phyloP scores from a whole-genome alignment of 2,888 invertebrate genomes.

The Acanthacorydalis orientalis region DNA sequence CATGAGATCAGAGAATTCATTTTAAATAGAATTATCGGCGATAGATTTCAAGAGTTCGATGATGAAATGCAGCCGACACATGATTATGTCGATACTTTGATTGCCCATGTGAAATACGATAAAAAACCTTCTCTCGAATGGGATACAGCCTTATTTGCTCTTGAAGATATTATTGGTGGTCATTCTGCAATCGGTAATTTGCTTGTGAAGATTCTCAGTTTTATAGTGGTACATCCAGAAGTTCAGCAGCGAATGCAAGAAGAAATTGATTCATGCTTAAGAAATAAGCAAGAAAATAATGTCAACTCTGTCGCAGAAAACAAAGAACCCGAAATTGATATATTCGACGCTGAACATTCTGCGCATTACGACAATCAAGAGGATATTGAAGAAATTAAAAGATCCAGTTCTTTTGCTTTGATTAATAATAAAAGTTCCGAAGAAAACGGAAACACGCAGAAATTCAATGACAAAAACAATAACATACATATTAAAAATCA shows the following conservation, averaged over 20 bases:
- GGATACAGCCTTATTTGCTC: conserved; percentile 33
- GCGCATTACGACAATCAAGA: conserved; percentile 1
- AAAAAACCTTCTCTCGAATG: conserved; percentile 28
- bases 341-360: conserved; percentile 3
- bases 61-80: conserved; percentile 19
- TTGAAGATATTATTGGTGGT: conserved; percentile 33
- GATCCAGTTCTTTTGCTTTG: background rate
- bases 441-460: background rate
- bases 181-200: conserved; percentile 48
- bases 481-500: background rate
- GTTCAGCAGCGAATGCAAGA: conserved; percentile 34
- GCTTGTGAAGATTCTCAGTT: conserved; percentile 38
- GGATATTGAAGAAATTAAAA: background rate
- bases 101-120: conserved; percentile 31
- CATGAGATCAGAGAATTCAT: conserved; percentile 36
- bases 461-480: background rate
- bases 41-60: conserved; percentile 22
- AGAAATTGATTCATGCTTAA: conserved; percentile 30
- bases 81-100: conserved; percentile 40
- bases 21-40: conserved; percentile 28
- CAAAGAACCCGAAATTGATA: background rate
- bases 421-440: background rate
- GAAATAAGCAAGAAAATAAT: conserved; percentile 12
- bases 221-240: conserved; percentile 31
- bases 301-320: conserved; percentile 1